Base-by-base conservation (phyloP, 1,140 invertebrate genomes). In the Drosophila santomea region DNA sequence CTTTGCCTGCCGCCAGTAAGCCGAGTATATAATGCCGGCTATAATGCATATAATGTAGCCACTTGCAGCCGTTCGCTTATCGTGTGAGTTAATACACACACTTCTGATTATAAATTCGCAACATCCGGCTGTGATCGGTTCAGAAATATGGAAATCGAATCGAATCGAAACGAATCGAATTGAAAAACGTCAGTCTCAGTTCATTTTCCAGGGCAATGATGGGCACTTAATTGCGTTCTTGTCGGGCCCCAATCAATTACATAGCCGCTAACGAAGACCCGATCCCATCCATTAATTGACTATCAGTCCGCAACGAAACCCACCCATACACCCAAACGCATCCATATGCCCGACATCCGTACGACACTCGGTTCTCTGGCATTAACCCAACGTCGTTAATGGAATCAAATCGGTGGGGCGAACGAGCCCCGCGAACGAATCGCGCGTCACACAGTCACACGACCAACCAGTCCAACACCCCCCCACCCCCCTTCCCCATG, bases 331-430 rank as follows among this genome's bases (percentile, higher is more conserved):
- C 20, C 20, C 20, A 20, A 2, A 48, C 25, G 47, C 47, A 32
- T 51, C 20, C 50, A 54, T 71, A 54, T 28, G 35, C 28, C 50
- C 41, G 20, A 23, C 17, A 17, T 39, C 57, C 43, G 61, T 57
- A 51, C 36, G 36, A 47, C 20, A 38, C 41, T 43, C 59, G 61
- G 36, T 55, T 48, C 61, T 59, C 54, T 55, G 50, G 67, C 58
- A 74, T 41, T 59, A 58, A 73, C 61, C 60, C 38, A 68, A 48
- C 69, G 39, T 59, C 44, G 47, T 71, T 57, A 85, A 81, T 85
- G 83, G 74, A 78, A 88, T 88, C 83, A 88, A 82, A 75, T 88
- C 75, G 72, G 51, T 28, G 56, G 57, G 64, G 56, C 63, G 48
- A 74, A 64, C 59, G 68, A 77, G 66, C 61, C 62, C 73, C 82